Evolutionary conservation across 2,888 invertebrate genomes (phyloP).

Genomic region (Tipula helvola): DNA sequence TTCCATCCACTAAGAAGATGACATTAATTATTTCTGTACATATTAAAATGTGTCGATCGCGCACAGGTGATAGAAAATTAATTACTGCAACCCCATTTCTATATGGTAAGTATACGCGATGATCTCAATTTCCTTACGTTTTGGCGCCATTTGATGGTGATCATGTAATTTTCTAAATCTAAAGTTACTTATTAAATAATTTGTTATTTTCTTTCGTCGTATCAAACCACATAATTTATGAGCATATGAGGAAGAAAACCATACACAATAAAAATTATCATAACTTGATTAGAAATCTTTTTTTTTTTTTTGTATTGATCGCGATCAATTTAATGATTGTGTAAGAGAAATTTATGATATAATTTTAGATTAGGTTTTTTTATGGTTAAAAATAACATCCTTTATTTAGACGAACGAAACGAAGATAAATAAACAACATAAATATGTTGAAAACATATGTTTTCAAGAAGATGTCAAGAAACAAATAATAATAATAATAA

Average conservation of each 20-base stretch:
- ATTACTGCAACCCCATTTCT: not conserved
- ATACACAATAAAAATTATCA: not conserved
- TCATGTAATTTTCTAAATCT: not conserved
- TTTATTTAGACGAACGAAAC: not conserved
- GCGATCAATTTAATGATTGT: not conserved
- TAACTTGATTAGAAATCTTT: not conserved
- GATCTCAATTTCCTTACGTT: not conserved
- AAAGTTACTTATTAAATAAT: not conserved
- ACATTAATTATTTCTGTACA: not conserved
- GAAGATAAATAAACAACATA: not conserved
- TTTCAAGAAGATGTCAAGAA: not conserved
- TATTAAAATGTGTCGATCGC: not conserved
- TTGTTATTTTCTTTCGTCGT: not conserved
- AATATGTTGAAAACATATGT: conserved; percentile 4
- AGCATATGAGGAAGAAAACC: not conserved
- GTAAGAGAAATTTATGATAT: not conserved
- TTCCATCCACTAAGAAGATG: not conserved
- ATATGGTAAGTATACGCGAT: not conserved
- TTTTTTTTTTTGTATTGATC: not conserved
- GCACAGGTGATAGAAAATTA: not conserved
- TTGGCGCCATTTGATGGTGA: not conserved
- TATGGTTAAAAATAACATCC: not conserved
- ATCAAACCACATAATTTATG: not conserved
- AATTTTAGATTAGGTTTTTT: not conserved
- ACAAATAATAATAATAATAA: not conserved